Evolutionary conservation across 2,888 invertebrate genomes (phyloP), one percentile per base, ranked within the genome.

Genomic region (Tachystola acroxantha): DNA sequence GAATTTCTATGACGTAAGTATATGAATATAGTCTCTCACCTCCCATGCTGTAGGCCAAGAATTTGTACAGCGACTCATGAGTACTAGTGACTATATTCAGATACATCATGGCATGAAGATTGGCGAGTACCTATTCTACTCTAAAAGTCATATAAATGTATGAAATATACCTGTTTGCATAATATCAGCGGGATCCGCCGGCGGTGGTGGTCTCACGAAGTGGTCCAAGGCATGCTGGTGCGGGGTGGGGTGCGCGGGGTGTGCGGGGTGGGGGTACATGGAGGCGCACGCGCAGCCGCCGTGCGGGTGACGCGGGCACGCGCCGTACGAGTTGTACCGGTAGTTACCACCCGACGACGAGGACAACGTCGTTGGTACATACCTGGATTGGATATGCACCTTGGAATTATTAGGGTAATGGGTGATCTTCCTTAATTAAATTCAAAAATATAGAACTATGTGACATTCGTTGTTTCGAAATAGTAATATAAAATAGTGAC

Each of bases 291-390:
- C 88, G 81, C 94, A 94, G 40, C 91, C 89, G 42, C 93, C 93
- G 67, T 93, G 89, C 43, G 93, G 92, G 74, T 94, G 94, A 42
- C 93, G 82, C 36, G 93, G 90, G 67, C 94, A 94, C 36, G 88
- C 77, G 42, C 88, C 81, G 61, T 91, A 91, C 42, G 90, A 74
- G 48, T 84, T 81, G 53, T 87, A 88, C 45, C 88, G 87, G 62
- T 88, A 85, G 43, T 63, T 74, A 27, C 77, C 74, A 16, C 74
- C 74, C 7, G 82, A 76, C 1, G 81, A 79, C 2, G 82, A 79
- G 2, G 76, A 80, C 7, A 80, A 72, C 40, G 84, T 86, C 36
- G 84, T 89, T 44, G 87, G 84, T 38, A 90, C 90, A 80, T 92
- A 92, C 85, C 92, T 92, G 76, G 56, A 27, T 12, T 92, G 76